Conservation (phyloP, 1,140 invertebrate genomes). For the Solenopsis invicta region DNA sequence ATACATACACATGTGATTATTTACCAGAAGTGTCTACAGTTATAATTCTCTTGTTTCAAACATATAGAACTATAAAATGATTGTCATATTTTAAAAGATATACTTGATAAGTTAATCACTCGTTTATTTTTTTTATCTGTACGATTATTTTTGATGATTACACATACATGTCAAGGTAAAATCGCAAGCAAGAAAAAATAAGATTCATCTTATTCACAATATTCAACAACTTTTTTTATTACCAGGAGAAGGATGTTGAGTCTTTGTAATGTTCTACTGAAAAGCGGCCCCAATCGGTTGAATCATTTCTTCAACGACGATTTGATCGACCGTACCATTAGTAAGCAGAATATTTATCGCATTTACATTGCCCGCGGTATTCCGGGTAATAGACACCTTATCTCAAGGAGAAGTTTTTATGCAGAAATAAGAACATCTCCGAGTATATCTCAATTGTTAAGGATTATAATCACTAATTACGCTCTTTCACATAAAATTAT, state of each 20-base stretch:
- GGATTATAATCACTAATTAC: background rate
- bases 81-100: background rate
- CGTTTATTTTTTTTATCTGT: constrained; percentile 8
- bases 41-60: background rate
- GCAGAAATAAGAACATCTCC: background rate
- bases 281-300: background rate
- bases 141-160: background rate
- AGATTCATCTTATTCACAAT: background rate
- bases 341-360: constrained; percentile 9
- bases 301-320: background rate
- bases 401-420: background rate
- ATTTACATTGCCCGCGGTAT: background rate
- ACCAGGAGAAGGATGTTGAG: background rate
- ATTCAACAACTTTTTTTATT: constrained; percentile 4
- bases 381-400: background rate
- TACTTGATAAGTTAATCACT: background rate
- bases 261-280: background rate
- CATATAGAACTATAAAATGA: background rate
- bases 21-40: background rate
- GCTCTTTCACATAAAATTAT: no score
- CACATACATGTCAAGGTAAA: background rate
- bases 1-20: background rate
- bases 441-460: background rate
- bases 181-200: background rate
- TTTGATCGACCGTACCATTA: background rate